Conservation (phyloP, 2,113 vertebrate genomes). For the Thermophis baileyi region DNA sequence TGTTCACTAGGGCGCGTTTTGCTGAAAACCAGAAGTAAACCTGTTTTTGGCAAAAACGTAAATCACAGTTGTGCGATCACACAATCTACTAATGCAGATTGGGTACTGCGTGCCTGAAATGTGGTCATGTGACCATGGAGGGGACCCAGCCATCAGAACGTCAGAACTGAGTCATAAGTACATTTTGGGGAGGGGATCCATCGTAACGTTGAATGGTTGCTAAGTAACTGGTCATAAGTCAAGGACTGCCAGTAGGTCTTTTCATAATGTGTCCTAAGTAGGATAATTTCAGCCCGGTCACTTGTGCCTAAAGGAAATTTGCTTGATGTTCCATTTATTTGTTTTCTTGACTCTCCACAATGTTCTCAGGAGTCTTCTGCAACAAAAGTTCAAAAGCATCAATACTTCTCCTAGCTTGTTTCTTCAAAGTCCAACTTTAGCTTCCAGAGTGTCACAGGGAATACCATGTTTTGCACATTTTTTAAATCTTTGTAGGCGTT, state of each 20-base stretch:
- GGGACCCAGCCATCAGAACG: too few relatives aligned
- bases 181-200: background rate
- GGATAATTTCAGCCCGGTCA: background rate
- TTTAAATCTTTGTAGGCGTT: background rate
- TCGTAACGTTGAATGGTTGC: background rate
- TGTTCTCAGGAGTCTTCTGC: background rate
- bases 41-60: too few relatives aligned
- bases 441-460: background rate
- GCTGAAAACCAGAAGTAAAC: too few relatives aligned
- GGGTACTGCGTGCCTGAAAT: too few relatives aligned
- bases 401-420: background rate
- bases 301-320: background rate
- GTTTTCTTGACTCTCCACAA: background rate
- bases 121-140: too few relatives aligned
- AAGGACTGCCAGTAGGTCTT: background rate
- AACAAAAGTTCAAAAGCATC: background rate
- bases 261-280: background rate
- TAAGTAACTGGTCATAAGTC: background rate
- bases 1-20: too few relatives aligned
- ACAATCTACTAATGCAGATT: too few relatives aligned
- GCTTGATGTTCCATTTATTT: background rate
- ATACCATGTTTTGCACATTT: background rate
- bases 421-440: background rate
- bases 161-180: too few relatives aligned
- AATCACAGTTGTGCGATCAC: too few relatives aligned